Evolutionary conservation across 2,113 vertebrate species (phyloP).

Genomic region (Trichechus manatus): DNA sequence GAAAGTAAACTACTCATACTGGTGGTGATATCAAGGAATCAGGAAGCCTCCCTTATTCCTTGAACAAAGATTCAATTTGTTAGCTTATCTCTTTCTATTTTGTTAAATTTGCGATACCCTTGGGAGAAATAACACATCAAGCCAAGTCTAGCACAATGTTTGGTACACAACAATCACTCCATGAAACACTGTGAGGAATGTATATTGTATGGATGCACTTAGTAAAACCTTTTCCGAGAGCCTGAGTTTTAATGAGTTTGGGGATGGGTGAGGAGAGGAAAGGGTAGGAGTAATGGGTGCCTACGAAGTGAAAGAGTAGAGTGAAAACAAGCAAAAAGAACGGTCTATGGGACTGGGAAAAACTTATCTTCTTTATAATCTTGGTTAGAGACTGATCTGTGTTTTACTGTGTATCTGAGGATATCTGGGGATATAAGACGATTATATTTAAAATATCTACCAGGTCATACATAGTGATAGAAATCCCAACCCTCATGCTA

Average conservation of each 20-base stretch:
- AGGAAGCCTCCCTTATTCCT: background rate
- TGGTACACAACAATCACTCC: background rate
- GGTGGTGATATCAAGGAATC: background rate
- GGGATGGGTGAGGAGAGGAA: background rate
- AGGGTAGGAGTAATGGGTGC: background rate
- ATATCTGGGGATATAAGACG: background rate
- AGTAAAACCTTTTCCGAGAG: background rate
- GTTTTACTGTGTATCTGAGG: background rate
- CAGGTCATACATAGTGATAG: background rate
- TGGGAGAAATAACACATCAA: background rate
- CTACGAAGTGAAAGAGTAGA: background rate
- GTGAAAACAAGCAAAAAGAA: slow-evolving; percentile 12
- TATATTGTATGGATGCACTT: background rate
- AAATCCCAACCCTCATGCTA: background rate
- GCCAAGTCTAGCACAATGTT: background rate
- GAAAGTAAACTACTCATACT: background rate
- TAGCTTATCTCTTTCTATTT: background rate
- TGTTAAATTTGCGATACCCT: background rate
- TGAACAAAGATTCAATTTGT: slow-evolving; percentile 10
- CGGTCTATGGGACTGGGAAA: background rate
- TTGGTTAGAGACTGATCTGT: background rate
- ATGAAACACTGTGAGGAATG: background rate
- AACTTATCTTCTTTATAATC: background rate
- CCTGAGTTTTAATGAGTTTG: slow-evolving; percentile 33
- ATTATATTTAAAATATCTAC: slow-evolving; percentile 30